phyloP scores from a whole-genome alignment of 2,113 vertebrate genomes.

The Tachuris rubrigastra region DNA sequence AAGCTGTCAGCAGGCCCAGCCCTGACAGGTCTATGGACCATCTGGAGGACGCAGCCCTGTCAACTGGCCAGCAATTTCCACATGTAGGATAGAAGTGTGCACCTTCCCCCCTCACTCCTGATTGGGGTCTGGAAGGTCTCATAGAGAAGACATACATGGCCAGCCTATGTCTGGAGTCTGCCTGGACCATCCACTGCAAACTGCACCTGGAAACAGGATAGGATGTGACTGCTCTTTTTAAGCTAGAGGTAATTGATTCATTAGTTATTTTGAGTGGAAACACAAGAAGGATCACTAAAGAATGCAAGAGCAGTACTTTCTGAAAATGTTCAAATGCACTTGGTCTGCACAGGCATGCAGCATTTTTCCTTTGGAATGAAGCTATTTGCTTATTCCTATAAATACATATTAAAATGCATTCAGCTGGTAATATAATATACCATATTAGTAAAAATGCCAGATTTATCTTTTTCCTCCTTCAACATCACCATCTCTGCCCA shows the following conservation, averaged over 20 bases:
- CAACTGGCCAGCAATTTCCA: background rate
- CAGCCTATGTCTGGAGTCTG: fast-evolving
- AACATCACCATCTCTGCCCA: background rate
- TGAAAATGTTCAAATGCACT: background rate
- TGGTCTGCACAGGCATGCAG: background rate
- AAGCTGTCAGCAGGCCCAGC: background rate
- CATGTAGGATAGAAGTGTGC: background rate
- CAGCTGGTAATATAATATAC: background rate
- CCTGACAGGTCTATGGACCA: background rate
- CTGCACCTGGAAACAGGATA: background rate
- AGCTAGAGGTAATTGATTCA: background rate
- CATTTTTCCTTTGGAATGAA: background rate
- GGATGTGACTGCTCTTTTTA: background rate
- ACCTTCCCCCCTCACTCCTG: background rate
- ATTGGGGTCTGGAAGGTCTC: background rate
- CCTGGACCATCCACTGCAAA: background rate
- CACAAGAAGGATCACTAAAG: background rate
- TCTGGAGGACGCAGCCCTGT: background rate
- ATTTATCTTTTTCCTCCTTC: background rate
- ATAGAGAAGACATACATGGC: background rate
- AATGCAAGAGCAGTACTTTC: background rate
- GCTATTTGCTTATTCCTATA: background rate
- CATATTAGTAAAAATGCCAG: background rate
- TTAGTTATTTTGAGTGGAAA: background rate
- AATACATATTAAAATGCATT: background rate